These are phyloP conservation scores for Drosophila ananassae DNA, from an alignment of 1,140 invertebrate species.

Conservation along the genomic window DNA sequence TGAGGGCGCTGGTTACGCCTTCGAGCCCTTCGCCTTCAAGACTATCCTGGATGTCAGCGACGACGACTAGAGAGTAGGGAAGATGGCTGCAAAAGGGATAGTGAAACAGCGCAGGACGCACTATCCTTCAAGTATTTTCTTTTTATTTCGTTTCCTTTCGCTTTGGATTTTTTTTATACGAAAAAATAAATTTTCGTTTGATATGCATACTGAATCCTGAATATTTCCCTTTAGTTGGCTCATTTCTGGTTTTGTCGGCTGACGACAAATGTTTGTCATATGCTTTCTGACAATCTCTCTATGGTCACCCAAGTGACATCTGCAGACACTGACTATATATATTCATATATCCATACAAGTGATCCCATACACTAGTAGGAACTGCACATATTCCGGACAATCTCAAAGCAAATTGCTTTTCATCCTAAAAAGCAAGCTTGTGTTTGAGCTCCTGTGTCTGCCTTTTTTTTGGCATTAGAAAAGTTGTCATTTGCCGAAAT, in stretches of 20 bases:
- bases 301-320: conserved; percentile 59
- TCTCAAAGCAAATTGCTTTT: conserved; percentile 62
- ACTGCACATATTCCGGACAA: conserved; percentile 44
- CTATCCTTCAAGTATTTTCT: conserved; percentile 34
- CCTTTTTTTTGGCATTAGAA: conserved; percentile 64
- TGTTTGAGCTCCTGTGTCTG: conserved; percentile 7
- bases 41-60: conserved; percentile 88
- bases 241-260: conserved; percentile 39
- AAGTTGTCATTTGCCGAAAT: conserved; percentile 75
- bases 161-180: conserved; percentile 26
- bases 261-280: conserved; percentile 63
- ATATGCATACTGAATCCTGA: conserved; percentile 62
- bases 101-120: conserved; percentile 54
- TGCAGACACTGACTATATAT: conserved; percentile 26
- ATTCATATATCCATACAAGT: conserved; percentile 15
- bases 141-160: conserved; percentile 28
- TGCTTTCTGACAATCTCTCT: conserved; percentile 56
- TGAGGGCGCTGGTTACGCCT: conserved; percentile 93
- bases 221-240: conserved; percentile 17
- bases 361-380: conserved; percentile 1
- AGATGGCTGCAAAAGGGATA: background rate
- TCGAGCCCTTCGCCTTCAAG: conserved; percentile 97
- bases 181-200: conserved; percentile 64
- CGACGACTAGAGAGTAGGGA: conserved; percentile 31
- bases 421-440: conserved; percentile 25